Base-by-base conservation (phyloP, 2,888 invertebrate genomes). In the Callyntrura sp. region DNA sequence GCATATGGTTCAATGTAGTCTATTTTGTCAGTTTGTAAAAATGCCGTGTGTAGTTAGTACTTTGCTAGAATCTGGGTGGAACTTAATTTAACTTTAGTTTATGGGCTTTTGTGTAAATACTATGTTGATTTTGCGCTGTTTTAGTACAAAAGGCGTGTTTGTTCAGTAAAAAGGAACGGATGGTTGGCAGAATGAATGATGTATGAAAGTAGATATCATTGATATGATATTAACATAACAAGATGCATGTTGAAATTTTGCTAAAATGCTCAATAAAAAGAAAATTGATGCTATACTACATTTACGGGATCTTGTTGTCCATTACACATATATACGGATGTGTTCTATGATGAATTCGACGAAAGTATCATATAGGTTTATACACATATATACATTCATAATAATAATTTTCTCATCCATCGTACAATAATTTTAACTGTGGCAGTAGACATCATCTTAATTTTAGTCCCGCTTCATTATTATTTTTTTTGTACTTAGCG, bases 51-150 rank as follows among this genome's bases (percentile, higher is more conserved):
- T 35, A 68, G 35, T n/a, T 68, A 68, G n/a, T n/a, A n/a, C n/a
- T n/a, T n/a, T n/a, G n/a, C n/a, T n/a, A n/a, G n/a, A n/a, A 6
- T 25, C 23, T 73, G 28, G 73, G 20, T 45, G 73, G 48, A 48
- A 73, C 4, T 43, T n/a, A n/a, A n/a, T n/a, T n/a, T n/a, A n/a
- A n/a, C n/a, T n/a, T n/a, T n/a, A n/a, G n/a, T n/a, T n/a, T 45
- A 43, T n/a, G 70, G 43, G 76, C 76, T n/a, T n/a, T 76, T 76
- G 28, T 76, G 6, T 73, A n/a, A 43, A 28, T n/a, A 25, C n/a
- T 76, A 48, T 60, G 28, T 57, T 55, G 11, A 57, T 28, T 60
- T 83, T 65, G 45, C 4, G 48, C 14, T 55, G 76, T 23, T 25
- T 48, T 76, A 55, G 20, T 76, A 55, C 51, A 48, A 76, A 51